phyloP scores from a whole-genome alignment of 2,888 invertebrate genomes.

The Hoplodrina ambigua region DNA sequence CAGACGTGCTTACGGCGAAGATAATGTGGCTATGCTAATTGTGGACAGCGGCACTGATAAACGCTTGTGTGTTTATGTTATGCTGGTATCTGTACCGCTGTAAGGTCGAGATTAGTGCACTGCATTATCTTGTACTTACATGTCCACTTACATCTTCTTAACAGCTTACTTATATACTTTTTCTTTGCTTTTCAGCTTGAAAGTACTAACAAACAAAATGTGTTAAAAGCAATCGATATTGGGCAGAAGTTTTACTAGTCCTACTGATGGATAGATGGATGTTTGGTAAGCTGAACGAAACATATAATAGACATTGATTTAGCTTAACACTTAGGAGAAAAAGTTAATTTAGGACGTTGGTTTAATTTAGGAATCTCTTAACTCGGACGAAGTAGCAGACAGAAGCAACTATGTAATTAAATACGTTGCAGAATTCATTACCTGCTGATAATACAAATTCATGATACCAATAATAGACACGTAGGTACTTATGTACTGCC shows the following conservation, averaged over 20 bases:
- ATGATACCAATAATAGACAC: neutral
- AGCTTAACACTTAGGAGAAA: no score
- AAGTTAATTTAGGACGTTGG: no score
- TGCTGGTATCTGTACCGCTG: conserved; percentile 22
- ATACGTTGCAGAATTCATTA: neutral
- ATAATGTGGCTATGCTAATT: conserved; percentile 74
- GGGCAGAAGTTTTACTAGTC: neutral
- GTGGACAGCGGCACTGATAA: conserved; percentile 62
- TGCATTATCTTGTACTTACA: conserved; percentile 13
- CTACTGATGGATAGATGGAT: no score
- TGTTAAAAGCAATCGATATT: neutral
- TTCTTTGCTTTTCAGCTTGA: neutral
- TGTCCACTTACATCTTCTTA: neutral
- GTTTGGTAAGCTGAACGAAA: no score
- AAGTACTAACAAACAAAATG: neutral
- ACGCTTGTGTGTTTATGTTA: conserved; percentile 49
- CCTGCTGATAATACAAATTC: no score
- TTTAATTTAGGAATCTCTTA: no score
- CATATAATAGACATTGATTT: no score
- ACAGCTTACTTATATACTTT: neutral
- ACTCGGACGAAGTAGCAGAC: no score
- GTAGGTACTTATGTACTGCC: neutral
- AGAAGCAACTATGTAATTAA: no score
- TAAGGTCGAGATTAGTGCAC: conserved; percentile 10
- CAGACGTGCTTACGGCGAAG: conserved; percentile 64